Evolutionary conservation across 2,888 invertebrate species (phyloP), one percentile per base, ranked within the genome.

Genomic region (Margaritifera margaritifera): DNA sequence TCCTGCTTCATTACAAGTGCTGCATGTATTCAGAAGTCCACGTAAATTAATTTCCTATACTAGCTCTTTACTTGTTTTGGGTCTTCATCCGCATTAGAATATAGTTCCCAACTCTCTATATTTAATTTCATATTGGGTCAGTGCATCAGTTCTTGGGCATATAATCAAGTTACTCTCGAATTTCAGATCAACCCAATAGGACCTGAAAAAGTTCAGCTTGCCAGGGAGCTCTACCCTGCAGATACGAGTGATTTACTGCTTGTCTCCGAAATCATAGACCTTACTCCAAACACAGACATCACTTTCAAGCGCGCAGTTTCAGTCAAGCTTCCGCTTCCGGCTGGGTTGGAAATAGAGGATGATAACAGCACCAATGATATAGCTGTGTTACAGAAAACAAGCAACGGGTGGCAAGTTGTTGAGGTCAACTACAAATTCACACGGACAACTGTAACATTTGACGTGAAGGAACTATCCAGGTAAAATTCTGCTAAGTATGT

Each of bases 311-410:
- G 89, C 20, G 70, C 87, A 4, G 84, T 84, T 20, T 85, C 89
- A 4, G 80, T 89, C 61, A 88, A 88, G 75, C 82, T 89, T 57
- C 89, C 89, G 24, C 83, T 89, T 52, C 88, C 89, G 25, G 77
- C 74, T 4, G 80, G 82, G 6, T 81, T 81, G 54, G 84, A 84
- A 58, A 76, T 79, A 15, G 82, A 83, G n/a, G 80, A 77, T 8
- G 84, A 84, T 11, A 77, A 74, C 56, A 79, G 77, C 74, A 78
- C 69, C n/a, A 75, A 75, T n/a, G 85, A 85, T 62, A 80, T 88
- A 31, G 85, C 78, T 19, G 85, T 88, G 24, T 72, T 87, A 65
- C 77, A 80, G 74, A 87, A 84, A 68, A 77, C 78, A 1, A 74
- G 70, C n/a, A 74, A 74, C 4, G 83, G 83, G 1, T 89, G 88